Base-by-base conservation (phyloP, 2,113 vertebrate species). In the Tetrax tetrax region DNA sequence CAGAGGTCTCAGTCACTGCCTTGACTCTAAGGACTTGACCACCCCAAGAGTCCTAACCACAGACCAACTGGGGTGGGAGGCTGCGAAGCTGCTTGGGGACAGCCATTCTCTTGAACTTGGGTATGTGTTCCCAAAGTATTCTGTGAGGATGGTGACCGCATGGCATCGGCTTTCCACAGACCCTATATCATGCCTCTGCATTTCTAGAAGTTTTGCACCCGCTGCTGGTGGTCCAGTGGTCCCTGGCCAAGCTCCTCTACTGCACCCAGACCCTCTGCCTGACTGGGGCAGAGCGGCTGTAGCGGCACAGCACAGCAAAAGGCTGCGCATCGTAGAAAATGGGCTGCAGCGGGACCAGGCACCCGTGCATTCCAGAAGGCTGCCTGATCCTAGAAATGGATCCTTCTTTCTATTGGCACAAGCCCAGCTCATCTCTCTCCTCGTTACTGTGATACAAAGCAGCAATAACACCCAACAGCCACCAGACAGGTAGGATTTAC, bases 401-500 rank as follows among this genome's bases (percentile, higher is more conserved):
- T 43, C 51, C 23, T 82, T 27, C 35, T 28, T 60, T 38, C 20
- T 21, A 0, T 3, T 69, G 84, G 89, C 54, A 28, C 3, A 31
- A 90, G n/a, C 63, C 33, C 57, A 79, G 50, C 54, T 66, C 50
- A 65, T 37, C 87, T 71, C 20, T 71, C 33, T 90, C 50, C 59
- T 54, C 9, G 28, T 69, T n/a, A 25, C 61, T 64, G 61, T 14
- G n/a, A 43, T 43, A 47, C 53, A 47, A 25, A 66, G 79, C 83
- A 85, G 54, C 66, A 57, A 19, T 27, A 51, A 83, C 45, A 57
- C 14, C 37, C 37, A 82, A 23, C 54, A 92, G 72, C 43, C 64
- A 70, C 15, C 83, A 76, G 91, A 31, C 57, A 95, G 64, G 85
- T 45, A 29, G 82, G 76, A 76, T 86, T 92, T 51, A 83, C 74